phyloP scores from a whole-genome alignment of 2,113 vertebrate species.

The Oryzias javanicus region DNA sequence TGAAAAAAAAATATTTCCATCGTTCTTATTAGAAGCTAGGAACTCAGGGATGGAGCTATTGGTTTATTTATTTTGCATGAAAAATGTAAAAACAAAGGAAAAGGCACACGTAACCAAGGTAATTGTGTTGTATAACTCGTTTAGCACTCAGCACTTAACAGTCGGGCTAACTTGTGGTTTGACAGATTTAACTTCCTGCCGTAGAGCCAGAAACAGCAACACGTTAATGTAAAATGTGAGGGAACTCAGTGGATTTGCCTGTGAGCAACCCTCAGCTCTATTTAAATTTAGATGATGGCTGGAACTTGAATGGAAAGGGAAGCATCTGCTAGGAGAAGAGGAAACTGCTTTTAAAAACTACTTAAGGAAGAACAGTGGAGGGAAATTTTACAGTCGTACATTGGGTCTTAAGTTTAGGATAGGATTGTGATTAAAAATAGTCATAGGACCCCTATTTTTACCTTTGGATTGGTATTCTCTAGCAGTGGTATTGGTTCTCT shows the following conservation, averaged over 20 bases:
- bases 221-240: conserved; percentile 57
- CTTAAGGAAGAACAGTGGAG: conserved; percentile 22
- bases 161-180: conserved; percentile 38
- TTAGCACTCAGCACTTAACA: conserved; percentile 55
- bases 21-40: background rate
- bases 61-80: background rate
- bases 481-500: too few relatives aligned
- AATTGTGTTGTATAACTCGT: conserved; percentile 35
- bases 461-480: too few relatives aligned
- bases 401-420: conserved; percentile 21
- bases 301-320: conserved; percentile 22
- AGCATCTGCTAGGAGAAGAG: conserved; percentile 47
- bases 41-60: background rate
- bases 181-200: conserved; percentile 61
- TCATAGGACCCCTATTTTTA: too few relatives aligned
- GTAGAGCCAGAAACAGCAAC: conserved; percentile 36
- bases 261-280: conserved; percentile 48
- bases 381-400: conserved; percentile 47
- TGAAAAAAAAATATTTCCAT: too few relatives aligned
- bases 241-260: conserved; percentile 59
- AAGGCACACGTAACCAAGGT: conserved; percentile 7
- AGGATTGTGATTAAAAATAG: background rate
- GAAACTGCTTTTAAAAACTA: conserved; percentile 58
- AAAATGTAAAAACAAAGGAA: background rate
- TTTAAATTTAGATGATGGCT: conserved; percentile 70